Evolutionary conservation across 1,140 invertebrate genomes (phyloP), one percentile per base, ranked within the genome.

Genomic region (Caenorhabditis briggsae): DNA sequence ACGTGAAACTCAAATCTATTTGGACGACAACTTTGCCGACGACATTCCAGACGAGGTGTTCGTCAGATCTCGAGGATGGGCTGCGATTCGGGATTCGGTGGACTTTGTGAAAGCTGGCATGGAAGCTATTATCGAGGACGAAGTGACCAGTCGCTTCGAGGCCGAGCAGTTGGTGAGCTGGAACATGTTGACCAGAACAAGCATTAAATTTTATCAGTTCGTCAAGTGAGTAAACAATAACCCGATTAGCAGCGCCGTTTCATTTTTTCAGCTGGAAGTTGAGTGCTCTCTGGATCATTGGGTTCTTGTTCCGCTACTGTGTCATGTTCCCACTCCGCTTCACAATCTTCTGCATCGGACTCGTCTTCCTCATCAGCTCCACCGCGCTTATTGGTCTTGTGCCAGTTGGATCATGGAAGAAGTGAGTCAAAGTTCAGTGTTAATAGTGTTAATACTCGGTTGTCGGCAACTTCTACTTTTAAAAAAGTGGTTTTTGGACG

Each of bases 361-460:
- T 89, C n/a, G 18, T 89, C 7, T 89, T 87, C 83, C 59, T 89
- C 43, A 85, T 89, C 48, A 65, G 89, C 41, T 84, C 86, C 23
- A 89, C 89, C 3, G 88, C 89, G 8, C 59, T 89, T 25, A 89
- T 89, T 83, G 88, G 89, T 20, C 53, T 87, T 6, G 82, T 89
- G 23, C 89, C 89, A 5, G 83, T 90, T 78, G 64, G 59, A 7
- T 43, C 50, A 23, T 94, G 95, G 89, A 97, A 97, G 93, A 94
- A 59, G 86, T 83, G 59, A 61, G 59, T 61, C 14, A 9, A 83
- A 11, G 18, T 48, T 12, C 23, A 11, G 33, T 33, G 33, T 33
- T 33, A 3, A 33, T 33, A 3, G 3, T 33, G 33, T 33, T 33
- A 1, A 1, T 33, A 33, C 33, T 33, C 33, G 33, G 33, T 33